Percentiles rank a stretch among this genome's conserved stretches.
These are phyloP conservation scores for Calidris pygmaea DNA, from an alignment of 2,113 vertebrate genomes.

Conservation along the genomic window DNA sequence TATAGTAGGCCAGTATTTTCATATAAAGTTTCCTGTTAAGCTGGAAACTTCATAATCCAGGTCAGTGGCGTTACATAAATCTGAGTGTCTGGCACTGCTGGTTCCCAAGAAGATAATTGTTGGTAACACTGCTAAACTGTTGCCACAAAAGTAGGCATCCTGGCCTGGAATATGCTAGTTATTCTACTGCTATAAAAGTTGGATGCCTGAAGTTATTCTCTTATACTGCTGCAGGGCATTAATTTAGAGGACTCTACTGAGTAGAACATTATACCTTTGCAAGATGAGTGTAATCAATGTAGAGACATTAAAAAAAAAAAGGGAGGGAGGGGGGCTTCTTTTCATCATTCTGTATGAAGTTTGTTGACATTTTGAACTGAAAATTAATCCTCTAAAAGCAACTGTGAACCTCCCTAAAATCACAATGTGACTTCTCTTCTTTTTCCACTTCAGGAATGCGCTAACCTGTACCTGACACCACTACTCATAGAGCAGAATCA, in stretches of 20 bases:
- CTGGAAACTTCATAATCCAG: not conserved
- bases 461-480: not conserved
- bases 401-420: not conserved
- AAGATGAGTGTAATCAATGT: not conserved
- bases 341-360: not conserved
- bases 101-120: not conserved
- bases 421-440: not conserved
- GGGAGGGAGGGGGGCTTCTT: not conserved
- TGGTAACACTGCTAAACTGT: not conserved
- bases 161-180: not conserved
- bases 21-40: not conserved
- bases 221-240: not conserved
- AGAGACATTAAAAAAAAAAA: not conserved
- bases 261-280: not conserved
- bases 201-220: not conserved
- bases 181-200: not conserved
- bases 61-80: not conserved
- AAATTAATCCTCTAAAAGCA: not conserved
- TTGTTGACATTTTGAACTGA: not conserved
- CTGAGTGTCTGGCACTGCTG: not conserved
- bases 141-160: not conserved
- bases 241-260: not conserved
- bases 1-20: not conserved
- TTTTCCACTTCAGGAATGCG: not conserved
- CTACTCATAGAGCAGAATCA: not conserved